Base-by-base conservation (phyloP, 2,797 vertebrate species). In the Hydrocynus forskahlii region DNA sequence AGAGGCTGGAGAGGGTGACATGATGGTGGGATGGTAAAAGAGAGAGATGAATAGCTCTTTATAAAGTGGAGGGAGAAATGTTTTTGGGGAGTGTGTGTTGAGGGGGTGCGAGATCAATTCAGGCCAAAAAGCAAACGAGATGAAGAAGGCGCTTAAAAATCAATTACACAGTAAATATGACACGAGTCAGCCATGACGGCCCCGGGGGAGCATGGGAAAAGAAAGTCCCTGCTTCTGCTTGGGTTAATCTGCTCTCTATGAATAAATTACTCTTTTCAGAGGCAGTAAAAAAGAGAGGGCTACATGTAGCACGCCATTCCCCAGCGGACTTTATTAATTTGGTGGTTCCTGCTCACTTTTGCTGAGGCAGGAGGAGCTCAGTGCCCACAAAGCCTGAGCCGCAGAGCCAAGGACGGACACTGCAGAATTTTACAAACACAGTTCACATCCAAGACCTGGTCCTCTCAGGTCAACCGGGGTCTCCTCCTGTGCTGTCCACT, bases 141-240 rank as follows among this genome's bases (percentile, higher is more conserved):
- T 67, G 89, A 91, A 73, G 76, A 87, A 89, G 89, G 88, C 92
- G 91, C 92, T 94, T 93, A 94, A 93, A 93, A 94, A 94, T 94
- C 91, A 94, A 93, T 94, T 93, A 92, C 90, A 93, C 89, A 89
- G 90, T 92, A 92, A 92, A 94, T 94, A 94, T 94, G 92, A 92
- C 91, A 92, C 83, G 89, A 92, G 91, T 93, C 91, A 93, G 91
- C 90, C 90, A 88, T 78, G 84, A 89, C 77, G 76, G 88, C 90
- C 92, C 85, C 85, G 1, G 86, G 92, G 90, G 90, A 92, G 84
- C 77, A 78, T 68, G 83, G 88, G 83, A 89, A 93, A 92, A 92
- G 85, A 86, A 90, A 91, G 90, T 90, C 89, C 88, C 86, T 87
- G 89, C 87, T 87, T 87, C 79, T 85, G 76, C 79, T 75, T 86